Base-by-base conservation (phyloP, 2,113 vertebrate genomes). In the Sceloporus undulatus region DNA sequence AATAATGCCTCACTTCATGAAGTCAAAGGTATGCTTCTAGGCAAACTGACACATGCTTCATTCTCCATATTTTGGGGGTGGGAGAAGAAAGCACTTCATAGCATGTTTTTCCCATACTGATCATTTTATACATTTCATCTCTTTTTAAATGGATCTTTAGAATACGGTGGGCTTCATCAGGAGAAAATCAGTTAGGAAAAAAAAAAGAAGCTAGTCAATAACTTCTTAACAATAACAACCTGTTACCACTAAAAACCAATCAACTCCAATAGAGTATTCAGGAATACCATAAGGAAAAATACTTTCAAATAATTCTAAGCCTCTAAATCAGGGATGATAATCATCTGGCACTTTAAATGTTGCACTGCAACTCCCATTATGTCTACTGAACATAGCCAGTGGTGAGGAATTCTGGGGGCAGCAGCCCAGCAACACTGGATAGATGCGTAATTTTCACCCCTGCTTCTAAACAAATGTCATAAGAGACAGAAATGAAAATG, bases 1-100 rank as follows among this genome's bases (percentile, higher is more conserved):
- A 98, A 98, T 97, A 98, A 98, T 97, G 98, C 97, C 93, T 98
- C 98, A 95, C 97, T 98, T 95, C 96, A 98, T 96, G 98, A 98
- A 98, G 96, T 96, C 94, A 98, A 98, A 99, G 98, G 98, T 99
- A 99, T 91, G 97, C 96, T 96, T 88, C 93, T 95, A 95, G 94
- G 93, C 77, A 91, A 91, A 95, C 93, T 94, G 91, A 85, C 87
- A 88, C 84, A 84, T 19, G 76, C 85, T 95, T 91, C 86, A 38
- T 92, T 86, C 92, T 92, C 85, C 77, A 13, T 70, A 68, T 42
- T 76, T 76, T 88, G 73, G 21, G 40, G 86, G 85, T 88, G 5
- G 85, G 38, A 88, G 59, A 82, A 80, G 13, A 81, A 94, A 90
- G 48, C 10, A 13, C 56, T 83, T 40, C 66, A 48, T 74, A 54